Percentiles rank a stretch among this genome's conserved stretches.
phyloP scores from a whole-genome alignment of 2,888 invertebrate species.

The Anthophora plumipes region DNA sequence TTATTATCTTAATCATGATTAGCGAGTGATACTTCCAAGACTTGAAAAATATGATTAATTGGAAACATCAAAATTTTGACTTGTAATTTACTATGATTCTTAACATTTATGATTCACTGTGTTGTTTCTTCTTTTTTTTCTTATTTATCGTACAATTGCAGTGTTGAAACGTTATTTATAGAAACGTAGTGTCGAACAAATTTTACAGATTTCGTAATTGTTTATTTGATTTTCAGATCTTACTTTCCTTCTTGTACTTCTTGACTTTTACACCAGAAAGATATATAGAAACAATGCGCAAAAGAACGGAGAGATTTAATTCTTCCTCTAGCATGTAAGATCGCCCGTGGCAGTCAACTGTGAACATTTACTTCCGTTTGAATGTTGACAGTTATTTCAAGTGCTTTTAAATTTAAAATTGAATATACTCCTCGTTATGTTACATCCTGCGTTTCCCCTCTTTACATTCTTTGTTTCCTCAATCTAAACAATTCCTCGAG shows the following conservation, averaged over 20 bases:
- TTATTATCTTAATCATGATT: too few relatives aligned
- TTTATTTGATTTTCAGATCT: neutral
- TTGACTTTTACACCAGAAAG: neutral
- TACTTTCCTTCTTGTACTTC: too few relatives aligned
- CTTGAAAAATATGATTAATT: too few relatives aligned
- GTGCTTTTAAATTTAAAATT: slow-evolving; percentile 14
- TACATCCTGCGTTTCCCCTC: neutral
- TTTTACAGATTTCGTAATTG: neutral
- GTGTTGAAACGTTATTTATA: neutral
- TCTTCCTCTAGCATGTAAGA: slow-evolving; percentile 2
- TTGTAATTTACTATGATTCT: too few relatives aligned
- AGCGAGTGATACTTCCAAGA: too few relatives aligned
- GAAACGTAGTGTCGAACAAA: too few relatives aligned
- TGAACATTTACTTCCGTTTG: slow-evolving; percentile 24
- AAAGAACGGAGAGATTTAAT: slow-evolving; percentile 24
- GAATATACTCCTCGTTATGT: neutral
- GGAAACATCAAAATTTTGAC: too few relatives aligned
- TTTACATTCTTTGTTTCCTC: neutral
- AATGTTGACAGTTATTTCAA: slow-evolving; percentile 32
- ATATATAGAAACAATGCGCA: slow-evolving; percentile 21
- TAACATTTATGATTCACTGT: too few relatives aligned
- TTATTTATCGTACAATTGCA: neutral
- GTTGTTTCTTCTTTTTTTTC: neutral
- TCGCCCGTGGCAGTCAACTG: slow-evolving; percentile 36
- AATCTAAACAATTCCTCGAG: neutral